Conservation (phyloP, 2,797 vertebrate genomes). For the Pseudocheirus occidentalis region DNA sequence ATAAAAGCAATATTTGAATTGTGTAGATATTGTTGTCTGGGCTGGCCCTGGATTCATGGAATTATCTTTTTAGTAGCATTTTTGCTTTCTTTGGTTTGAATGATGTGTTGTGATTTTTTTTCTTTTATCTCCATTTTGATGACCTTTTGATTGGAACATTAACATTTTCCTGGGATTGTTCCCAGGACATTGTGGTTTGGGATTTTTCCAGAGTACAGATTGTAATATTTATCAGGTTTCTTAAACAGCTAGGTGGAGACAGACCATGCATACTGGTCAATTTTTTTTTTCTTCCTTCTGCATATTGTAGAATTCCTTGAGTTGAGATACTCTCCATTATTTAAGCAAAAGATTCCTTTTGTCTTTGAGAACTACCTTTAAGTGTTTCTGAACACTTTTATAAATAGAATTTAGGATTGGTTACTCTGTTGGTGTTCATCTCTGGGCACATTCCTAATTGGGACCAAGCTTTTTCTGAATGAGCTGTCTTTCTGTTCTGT, state of each 20-base stretch:
- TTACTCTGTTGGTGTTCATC: background rate
- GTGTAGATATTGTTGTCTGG: rapidly evolving
- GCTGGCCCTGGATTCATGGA: background rate
- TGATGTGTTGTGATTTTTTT: background rate
- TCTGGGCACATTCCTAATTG: background rate
- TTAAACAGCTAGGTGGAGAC: background rate
- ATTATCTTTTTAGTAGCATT: background rate
- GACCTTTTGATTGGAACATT: background rate
- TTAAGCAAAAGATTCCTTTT: no score
- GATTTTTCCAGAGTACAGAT: background rate
- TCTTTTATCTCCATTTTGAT: slow-evolving; percentile 34
- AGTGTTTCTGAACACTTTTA: background rate
- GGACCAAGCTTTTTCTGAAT: background rate
- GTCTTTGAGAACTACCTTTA: background rate
- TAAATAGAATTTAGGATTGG: background rate
- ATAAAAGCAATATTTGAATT: background rate
- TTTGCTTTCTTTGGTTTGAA: slow-evolving; percentile 16
- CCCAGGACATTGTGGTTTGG: background rate
- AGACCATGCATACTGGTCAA: background rate
- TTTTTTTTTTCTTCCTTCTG: background rate
- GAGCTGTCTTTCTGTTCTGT: background rate
- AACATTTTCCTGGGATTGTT: slow-evolving; percentile 31
- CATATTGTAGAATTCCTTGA: background rate
- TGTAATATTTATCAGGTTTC: background rate
- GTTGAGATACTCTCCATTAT: background rate